phyloP scores from a whole-genome alignment of 1,140 invertebrate species.

The Leucophenga varia region DNA sequence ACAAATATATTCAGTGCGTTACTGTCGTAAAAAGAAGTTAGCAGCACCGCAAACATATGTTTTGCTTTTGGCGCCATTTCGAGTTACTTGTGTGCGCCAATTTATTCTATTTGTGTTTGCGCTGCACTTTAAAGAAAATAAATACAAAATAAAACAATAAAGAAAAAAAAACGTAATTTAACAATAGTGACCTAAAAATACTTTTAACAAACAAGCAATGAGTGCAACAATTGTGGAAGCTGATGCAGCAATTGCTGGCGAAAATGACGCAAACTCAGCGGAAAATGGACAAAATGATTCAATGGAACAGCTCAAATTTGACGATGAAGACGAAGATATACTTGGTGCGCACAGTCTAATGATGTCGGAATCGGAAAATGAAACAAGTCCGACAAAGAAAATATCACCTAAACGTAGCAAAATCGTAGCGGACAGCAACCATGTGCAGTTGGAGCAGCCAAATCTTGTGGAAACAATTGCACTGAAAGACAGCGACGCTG shows the following conservation, averaged over 20 bases:
- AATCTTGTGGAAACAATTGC: background rate
- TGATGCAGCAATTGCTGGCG: slow-evolving; percentile 9
- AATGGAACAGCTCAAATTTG: slow-evolving; percentile 39
- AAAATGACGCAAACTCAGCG: slow-evolving; percentile 29
- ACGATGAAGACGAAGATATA: slow-evolving; percentile 47
- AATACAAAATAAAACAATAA: slow-evolving; percentile 7
- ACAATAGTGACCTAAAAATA: slow-evolving; percentile 37
- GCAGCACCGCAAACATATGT: slow-evolving; percentile 10
- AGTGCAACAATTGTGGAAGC: slow-evolving; percentile 31
- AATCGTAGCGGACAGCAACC: slow-evolving; percentile 7
- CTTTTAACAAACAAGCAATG: no score
- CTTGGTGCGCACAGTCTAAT: slow-evolving; percentile 37
- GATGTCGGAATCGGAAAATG: slow-evolving; percentile 44
- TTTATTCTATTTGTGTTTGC: slow-evolving; percentile 14
- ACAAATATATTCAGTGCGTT: no score
- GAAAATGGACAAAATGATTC: slow-evolving; percentile 32
- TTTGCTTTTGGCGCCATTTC: slow-evolving; percentile 35
- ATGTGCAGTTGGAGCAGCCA: background rate
- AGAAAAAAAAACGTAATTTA: no score
- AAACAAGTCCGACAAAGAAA: slow-evolving; percentile 16
- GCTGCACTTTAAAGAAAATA: background rate
- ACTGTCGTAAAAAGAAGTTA: no score
- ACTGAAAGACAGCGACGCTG: background rate
- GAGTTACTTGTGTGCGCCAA: slow-evolving; percentile 20
- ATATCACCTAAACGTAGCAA: slow-evolving; percentile 6